Evolutionary conservation across 23 tunicate genomes (phyloP), one percentile per base, ranked within the genome.

Genomic region (Oikopleura albicans): DNA sequence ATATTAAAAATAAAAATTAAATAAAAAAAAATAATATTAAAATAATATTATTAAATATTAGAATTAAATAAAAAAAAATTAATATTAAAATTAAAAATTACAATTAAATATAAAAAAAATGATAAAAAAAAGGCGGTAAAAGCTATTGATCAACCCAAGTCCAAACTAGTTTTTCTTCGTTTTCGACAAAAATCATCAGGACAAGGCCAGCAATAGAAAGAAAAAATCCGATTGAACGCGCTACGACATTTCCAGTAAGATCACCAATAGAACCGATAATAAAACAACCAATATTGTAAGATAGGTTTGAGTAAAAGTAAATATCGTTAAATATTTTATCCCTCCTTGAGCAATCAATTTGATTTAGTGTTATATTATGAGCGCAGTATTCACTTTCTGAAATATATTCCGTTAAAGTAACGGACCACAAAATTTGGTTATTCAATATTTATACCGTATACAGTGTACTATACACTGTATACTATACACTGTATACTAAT

Each of bases 291-390:
- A 71, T 29, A 71, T 71, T 71, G 37, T 71, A 71, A 16, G 79
- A 16, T 22, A 71, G 4, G 31, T 12, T 29, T 16, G 79, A 71
- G 4, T 22, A 31, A 31, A 71, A 71, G 35, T 71, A 71, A 71
- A 71, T 29, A 71, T 71, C 79, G 37, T 71, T 71, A 29, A 71
- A 71, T 71, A 16, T 2, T 71, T 71, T 71, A 37, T 71, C 79
- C 2, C 79, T 34, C 2, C 2, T 29, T 16, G 33, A 27, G 79
- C 79, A 71, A 71, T 71, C 37, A 12, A 22, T 49, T n/a, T n/a
- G n/a, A n/a, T n/a, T n/a, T n/a, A n/a, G n/a, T n/a, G n/a, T n/a
- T n/a, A n/a, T n/a, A n/a, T n/a, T n/a, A n/a, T n/a, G n/a, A n/a
- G n/a, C n/a, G n/a, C n/a, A n/a, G n/a, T n/a, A n/a, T n/a, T n/a